phyloP scores from a whole-genome alignment of 2,113 vertebrate species.

The Coturnix japonica region DNA sequence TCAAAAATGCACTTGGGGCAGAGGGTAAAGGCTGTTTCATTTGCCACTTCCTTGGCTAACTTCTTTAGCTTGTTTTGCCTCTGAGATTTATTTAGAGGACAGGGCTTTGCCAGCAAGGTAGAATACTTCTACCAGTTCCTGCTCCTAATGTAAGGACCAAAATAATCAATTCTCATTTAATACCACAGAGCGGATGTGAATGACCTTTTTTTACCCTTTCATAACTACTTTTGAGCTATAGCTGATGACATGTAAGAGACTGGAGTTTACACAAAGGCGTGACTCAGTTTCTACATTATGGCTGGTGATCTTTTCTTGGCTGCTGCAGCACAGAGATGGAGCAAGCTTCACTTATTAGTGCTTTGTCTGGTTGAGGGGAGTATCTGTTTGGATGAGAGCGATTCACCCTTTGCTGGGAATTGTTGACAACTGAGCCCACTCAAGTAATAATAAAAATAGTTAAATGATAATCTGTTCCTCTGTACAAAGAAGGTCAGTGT shows the following conservation, averaged over 20 bases:
- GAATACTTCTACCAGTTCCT: neutral
- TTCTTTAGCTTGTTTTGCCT: neutral
- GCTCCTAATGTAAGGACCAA: neutral
- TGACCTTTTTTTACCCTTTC: neutral
- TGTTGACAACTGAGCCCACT: neutral
- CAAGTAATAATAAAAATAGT: neutral
- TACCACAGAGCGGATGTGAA: neutral
- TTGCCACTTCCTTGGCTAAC: neutral
- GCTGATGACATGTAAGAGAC: neutral
- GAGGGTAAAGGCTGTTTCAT: neutral
- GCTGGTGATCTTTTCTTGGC: neutral
- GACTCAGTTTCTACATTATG: neutral
- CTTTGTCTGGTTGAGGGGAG: rapidly evolving
- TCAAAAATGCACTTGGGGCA: neutral
- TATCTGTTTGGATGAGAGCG: neutral
- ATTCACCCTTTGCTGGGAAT: neutral
- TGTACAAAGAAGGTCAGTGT: neutral
- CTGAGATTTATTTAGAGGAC: neutral
- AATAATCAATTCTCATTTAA: neutral
- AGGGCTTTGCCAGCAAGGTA: neutral
- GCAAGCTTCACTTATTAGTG: neutral
- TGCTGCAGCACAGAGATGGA: neutral
- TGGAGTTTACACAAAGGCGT: neutral
- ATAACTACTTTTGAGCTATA: neutral
- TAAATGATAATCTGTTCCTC: neutral